These are phyloP conservation scores for Pangasius sanitwongsei DNA, from an alignment of 2,797 vertebrate species.

Conservation along the genomic window DNA sequence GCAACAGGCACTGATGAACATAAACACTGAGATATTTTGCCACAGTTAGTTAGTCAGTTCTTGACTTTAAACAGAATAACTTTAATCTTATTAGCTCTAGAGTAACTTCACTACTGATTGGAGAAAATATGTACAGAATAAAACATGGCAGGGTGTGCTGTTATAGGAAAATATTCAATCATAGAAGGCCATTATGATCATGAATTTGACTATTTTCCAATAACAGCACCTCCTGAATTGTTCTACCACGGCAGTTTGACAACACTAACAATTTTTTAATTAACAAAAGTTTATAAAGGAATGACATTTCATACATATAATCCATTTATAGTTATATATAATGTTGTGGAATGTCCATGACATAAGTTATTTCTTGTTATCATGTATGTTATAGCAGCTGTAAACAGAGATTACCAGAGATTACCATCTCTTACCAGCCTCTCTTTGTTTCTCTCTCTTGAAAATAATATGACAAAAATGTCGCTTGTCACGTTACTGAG, in stretches of 20 bases:
- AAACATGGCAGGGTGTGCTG: background rate
- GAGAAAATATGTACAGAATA: background rate
- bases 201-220: background rate
- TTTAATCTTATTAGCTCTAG: background rate
- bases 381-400: background rate
- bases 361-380: background rate
- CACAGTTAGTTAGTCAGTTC: background rate
- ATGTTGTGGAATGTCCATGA: background rate
- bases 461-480: background rate
- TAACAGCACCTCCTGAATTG: background rate
- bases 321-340: background rate
- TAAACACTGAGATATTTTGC: background rate
- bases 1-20: conserved; percentile 47
- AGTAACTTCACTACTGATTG: background rate
- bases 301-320: background rate
- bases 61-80: background rate
- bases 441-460: background rate
- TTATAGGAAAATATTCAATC: background rate
- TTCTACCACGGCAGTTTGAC: background rate
- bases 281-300: background rate
- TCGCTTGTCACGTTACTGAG: background rate
- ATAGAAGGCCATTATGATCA: background rate
- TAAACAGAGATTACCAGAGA: background rate
- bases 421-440: background rate
- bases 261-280: background rate